A percentile compares a stretch with the other conserved stretches of the same genome.
phyloP scores from a whole-genome alignment of 2,888 invertebrate species.

The Drosophila vallismaia region DNA sequence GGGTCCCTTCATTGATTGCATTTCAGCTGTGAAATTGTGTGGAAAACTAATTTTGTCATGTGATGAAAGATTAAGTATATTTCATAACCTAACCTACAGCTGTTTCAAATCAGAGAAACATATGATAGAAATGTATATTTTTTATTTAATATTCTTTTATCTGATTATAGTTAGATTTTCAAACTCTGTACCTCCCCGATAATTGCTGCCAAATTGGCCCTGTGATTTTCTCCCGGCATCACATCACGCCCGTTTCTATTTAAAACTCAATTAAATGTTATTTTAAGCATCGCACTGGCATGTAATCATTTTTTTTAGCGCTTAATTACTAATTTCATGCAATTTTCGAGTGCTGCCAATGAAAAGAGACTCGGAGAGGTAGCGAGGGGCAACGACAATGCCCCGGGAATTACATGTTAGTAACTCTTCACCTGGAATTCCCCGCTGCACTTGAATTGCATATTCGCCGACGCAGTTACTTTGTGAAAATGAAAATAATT shows the following conservation, averaged over 20 bases:
- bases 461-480: constrained; percentile 60
- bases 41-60: constrained; percentile 7
- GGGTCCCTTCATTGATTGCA: constrained; percentile 10
- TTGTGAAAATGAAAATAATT: constrained; percentile 74
- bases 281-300: constrained; percentile 28
- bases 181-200: too few species aligned
- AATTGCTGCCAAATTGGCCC: neutral
- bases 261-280: constrained; percentile 38
- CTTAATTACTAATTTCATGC: constrained; percentile 63
- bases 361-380: neutral
- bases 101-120: neutral
- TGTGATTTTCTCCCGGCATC: too few species aligned
- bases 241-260: neutral
- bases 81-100: neutral
- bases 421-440: constrained; percentile 21
- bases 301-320: constrained; percentile 53
- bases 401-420: neutral
- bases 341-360: constrained; percentile 22
- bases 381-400: neutral
- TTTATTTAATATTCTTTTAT: too few species aligned
- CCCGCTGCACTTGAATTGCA: constrained; percentile 40
- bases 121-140: too few species aligned
- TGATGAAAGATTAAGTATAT: neutral
- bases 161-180: neutral
- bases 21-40: constrained; percentile 16